Evolutionary conservation across 2,797 vertebrate species (phyloP).

Genomic region (Diglossa cyanea): DNA sequence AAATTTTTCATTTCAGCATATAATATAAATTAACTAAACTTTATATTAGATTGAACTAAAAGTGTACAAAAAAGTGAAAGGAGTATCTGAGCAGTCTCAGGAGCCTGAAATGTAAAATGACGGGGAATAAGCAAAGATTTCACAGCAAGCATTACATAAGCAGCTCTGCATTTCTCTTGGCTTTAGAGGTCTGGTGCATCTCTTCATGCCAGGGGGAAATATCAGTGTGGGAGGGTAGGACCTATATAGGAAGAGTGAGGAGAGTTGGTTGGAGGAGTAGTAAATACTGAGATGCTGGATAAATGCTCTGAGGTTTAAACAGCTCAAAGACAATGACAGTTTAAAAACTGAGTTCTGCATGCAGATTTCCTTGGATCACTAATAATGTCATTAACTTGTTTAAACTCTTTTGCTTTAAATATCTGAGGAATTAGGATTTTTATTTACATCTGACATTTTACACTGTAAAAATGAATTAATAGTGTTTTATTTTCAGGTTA

Average conservation of each 20-base stretch:
- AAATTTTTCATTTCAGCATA: slow-evolving; percentile 22
- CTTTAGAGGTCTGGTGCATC: neutral
- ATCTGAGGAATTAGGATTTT: neutral
- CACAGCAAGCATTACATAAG: neutral
- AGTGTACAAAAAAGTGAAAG: neutral
- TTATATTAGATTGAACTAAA: neutral
- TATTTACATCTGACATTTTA: neutral
- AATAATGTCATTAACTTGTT: neutral
- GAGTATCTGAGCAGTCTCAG: neutral
- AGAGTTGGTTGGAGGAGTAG: neutral
- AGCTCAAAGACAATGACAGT: neutral
- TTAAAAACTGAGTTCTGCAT: neutral
- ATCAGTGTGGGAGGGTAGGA: neutral
- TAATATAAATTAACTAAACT: slow-evolving; percentile 32
- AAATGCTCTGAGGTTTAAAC: neutral
- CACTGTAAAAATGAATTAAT: neutral
- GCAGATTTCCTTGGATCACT: neutral
- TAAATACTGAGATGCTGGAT: neutral
- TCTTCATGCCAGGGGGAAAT: neutral
- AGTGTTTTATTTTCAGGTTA: neutral
- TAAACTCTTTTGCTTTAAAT: neutral
- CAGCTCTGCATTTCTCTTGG: neutral
- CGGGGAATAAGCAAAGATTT: neutral
- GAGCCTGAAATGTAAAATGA: neutral
- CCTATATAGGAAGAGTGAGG: neutral